phyloP scores from a whole-genome alignment of 2,888 invertebrate genomes.

The Ceratothoa steindachneri region DNA sequence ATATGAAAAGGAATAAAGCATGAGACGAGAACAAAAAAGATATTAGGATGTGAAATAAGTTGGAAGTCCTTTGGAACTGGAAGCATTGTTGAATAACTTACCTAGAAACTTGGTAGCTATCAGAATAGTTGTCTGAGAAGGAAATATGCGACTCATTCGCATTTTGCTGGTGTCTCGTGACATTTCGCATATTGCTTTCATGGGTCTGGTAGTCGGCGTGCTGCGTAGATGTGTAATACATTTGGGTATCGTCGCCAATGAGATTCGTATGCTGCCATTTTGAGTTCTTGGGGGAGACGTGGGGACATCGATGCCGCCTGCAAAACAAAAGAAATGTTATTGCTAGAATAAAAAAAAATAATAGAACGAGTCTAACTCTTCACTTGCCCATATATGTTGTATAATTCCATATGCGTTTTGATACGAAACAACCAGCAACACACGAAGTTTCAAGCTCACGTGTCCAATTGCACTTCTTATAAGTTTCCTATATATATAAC shows the following conservation, averaged over 20 bases:
- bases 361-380: no score
- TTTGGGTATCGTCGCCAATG: slow-evolving; percentile 30
- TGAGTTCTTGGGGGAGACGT: slow-evolving; percentile 18
- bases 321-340: no score
- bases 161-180: not conserved
- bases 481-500: no score
- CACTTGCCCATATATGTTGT: no score
- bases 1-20: not conserved
- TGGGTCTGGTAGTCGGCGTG: slow-evolving; percentile 30
- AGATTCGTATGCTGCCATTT: slow-evolving; percentile 42
- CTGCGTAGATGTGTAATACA: slow-evolving; percentile 38
- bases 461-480: no score
- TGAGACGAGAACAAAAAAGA: not conserved
- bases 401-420: no score
- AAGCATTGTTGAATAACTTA: not conserved
- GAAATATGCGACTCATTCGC: not conserved
- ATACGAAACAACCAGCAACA: no score
- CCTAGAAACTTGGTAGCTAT: not conserved
- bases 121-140: not conserved
- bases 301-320: slow-evolving; percentile 46
- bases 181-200: not conserved
- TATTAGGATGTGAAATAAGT: not conserved
- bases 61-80: not conserved
- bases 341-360: no score
- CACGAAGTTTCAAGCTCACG: no score